Percentiles rank a stretch among this genome's conserved stretches.
Evolutionary conservation across 2,113 vertebrate species (phyloP).

Genomic region (Leptobrachium leishanense): DNA sequence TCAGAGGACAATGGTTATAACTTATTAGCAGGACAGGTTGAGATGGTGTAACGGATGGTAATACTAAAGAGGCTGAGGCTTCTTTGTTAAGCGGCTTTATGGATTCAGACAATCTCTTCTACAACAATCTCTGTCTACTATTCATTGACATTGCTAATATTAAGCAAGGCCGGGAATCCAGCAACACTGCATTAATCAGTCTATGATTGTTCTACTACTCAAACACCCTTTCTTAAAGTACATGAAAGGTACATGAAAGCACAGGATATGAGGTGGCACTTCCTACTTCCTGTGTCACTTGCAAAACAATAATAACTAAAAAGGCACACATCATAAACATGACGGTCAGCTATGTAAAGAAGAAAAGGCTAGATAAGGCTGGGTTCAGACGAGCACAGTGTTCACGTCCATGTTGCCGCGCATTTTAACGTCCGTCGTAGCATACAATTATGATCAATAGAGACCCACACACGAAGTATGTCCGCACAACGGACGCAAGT

Average conservation of each 20-base stretch:
- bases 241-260: constrained; percentile 22
- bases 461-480: no score
- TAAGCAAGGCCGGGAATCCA: constrained; percentile 13
- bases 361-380: no score
- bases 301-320: no score
- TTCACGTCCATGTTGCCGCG: no score
- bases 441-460: no score
- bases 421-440: no score
- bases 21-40: constrained; percentile 28
- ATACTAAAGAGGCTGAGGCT: constrained; percentile 23
- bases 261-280: not conserved
- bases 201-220: constrained; percentile 40
- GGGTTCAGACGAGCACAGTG: no score
- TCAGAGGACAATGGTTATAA: constrained; percentile 26
- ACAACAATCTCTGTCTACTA: constrained; percentile 3
- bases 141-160: constrained; percentile 29
- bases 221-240: constrained; percentile 31
- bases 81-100: constrained; percentile 37
- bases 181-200: constrained; percentile 38
- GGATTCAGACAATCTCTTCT: constrained; percentile 20
- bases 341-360: no score
- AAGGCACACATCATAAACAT: no score
- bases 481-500: no score
- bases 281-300: not conserved
- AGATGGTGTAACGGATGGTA: constrained; percentile 14